Percentiles rank a stretch among this genome's conserved stretches.
Conservation (phyloP, 2,797 vertebrate species). For the Lagodon rhomboides region DNA sequence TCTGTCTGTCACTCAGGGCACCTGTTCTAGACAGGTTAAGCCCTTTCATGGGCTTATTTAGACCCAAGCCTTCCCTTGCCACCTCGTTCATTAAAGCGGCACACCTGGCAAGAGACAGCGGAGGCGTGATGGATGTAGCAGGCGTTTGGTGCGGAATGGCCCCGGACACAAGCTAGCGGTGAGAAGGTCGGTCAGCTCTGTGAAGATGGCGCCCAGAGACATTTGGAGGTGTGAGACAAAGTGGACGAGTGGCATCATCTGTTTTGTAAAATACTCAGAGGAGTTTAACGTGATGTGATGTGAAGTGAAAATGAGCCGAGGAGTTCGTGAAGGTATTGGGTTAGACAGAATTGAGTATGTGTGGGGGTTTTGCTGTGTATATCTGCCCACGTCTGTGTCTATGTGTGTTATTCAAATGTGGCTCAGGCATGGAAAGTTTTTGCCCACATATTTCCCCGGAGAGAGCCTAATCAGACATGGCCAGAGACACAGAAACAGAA, state of each 20-base stretch:
- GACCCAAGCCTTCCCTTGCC: conserved; percentile 20
- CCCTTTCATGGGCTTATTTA: conserved; percentile 37
- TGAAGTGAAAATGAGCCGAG: conserved; percentile 36
- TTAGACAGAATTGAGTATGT: conserved; percentile 30
- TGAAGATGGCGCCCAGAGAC: conserved; percentile 10
- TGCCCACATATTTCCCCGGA: conserved; percentile 64
- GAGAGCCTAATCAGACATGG: conserved; percentile 68
- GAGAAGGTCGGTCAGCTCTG: not conserved
- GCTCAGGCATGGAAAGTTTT: conserved; percentile 49
- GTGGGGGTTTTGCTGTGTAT: not conserved
- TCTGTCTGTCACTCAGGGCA: conserved; percentile 40
- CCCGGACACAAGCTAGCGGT: conserved; percentile 17
- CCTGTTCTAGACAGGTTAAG: conserved; percentile 49
- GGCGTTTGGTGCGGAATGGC: conserved; percentile 20
- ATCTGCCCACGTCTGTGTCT: conserved; percentile 30
- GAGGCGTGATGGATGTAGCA: conserved; percentile 42
- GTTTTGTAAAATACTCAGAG: conserved; percentile 42
- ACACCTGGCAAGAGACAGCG: conserved; percentile 45
- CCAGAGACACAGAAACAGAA: conserved; percentile 57
- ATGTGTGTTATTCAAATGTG: conserved; percentile 54
- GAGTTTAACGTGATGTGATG: conserved; percentile 34
- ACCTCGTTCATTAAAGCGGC: conserved; percentile 37
- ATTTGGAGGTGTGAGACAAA: conserved; percentile 23
- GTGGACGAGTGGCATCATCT: conserved; percentile 28
- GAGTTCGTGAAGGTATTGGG: conserved; percentile 26